Evolutionary conservation across 2,797 vertebrate genomes (phyloP), one percentile per base, ranked within the genome.

Genomic region (Crypturellus tataupa): DNA sequence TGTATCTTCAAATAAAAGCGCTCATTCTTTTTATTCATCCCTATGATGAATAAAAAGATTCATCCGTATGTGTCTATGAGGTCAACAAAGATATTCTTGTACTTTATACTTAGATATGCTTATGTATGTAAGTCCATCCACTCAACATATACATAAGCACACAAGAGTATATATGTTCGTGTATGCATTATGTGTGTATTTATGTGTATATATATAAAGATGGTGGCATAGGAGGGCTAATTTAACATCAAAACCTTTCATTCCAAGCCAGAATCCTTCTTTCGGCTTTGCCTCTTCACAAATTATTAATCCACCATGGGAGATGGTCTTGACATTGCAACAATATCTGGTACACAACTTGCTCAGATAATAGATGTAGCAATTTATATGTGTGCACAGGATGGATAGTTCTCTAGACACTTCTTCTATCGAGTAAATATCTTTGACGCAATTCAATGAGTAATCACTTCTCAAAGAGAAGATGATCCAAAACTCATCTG

Each of bases 1-100:
- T 42, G 1, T 27, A 2, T 44, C 17, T 46, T 78, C 20, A 11
- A 56, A 64, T 53, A 33, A 0, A 0, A 31, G 7, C 7, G 9
- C 39, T 64, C 8, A 33, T 9, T 6, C 71, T 72, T 91, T 4
- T 35, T 75, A n/a, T 31, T 11, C 21, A 42, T n/a, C 37, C 5
- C 27, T 6, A n/a, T n/a, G n/a, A n/a, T n/a, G n/a, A n/a, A n/a
- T n/a, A n/a, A n/a, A n/a, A n/a, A n/a, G n/a, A n/a, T n/a, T n/a
- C n/a, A n/a, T n/a, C n/a, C n/a, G n/a, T n/a, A n/a, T n/a, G 58
- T 79, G 65, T 20, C 4, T 59, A 80, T 8, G 5, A 37, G 31
- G 10, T 7, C 27, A 65, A 17, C 6, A 72, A 69, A 81, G 13
- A 15, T 42, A 19, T 3, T 80, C 9, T 12, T 46, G 18, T 47